Evolutionary conservation across 2,888 invertebrate species (phyloP).

Genomic region (Drosophila heteroneura): DNA sequence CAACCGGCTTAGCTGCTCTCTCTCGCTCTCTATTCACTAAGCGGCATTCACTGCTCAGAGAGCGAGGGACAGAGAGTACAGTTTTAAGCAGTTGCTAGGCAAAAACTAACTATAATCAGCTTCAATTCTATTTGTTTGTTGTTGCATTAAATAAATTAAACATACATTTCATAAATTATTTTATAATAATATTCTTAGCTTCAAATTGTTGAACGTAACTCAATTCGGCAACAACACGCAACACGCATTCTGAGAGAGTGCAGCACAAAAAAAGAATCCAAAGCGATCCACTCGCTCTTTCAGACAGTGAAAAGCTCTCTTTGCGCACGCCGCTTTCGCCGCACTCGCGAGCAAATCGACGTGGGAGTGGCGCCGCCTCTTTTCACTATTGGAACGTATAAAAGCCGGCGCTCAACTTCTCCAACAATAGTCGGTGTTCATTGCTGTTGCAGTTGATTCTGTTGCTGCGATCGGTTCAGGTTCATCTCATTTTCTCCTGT

Average conservation of each 20-base stretch:
- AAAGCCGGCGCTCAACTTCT: slow-evolving; percentile 53
- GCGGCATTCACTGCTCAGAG: slow-evolving; percentile 4
- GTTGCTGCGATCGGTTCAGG: slow-evolving; percentile 51
- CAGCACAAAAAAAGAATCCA: not conserved
- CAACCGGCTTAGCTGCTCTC: slow-evolving; percentile 45
- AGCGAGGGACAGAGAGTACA: slow-evolving; percentile 3
- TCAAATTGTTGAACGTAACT: not conserved
- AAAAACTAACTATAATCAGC: not conserved
- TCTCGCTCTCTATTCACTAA: slow-evolving; percentile 3
- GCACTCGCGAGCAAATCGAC: slow-evolving; percentile 24
- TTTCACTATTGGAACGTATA: slow-evolving; percentile 47
- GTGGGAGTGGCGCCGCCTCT: slow-evolving; percentile 61
- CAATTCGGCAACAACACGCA: not conserved
- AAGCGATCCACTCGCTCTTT: slow-evolving; percentile 20
- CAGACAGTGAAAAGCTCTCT: slow-evolving; percentile 16
- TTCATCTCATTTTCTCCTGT: slow-evolving; percentile 24
- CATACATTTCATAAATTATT: slow-evolving; percentile 4
- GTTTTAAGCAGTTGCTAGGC: slow-evolving; percentile 1
- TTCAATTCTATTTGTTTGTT: not conserved
- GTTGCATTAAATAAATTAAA: not conserved
- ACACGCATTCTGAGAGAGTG: slow-evolving; percentile 1
- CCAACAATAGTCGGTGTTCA: slow-evolving; percentile 60
- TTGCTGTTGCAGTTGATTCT: slow-evolving; percentile 49
- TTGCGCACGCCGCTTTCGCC: slow-evolving; percentile 12
- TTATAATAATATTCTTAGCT: not conserved